Conservation (phyloP, 2,113 vertebrate species). For the Albula goreensis region DNA sequence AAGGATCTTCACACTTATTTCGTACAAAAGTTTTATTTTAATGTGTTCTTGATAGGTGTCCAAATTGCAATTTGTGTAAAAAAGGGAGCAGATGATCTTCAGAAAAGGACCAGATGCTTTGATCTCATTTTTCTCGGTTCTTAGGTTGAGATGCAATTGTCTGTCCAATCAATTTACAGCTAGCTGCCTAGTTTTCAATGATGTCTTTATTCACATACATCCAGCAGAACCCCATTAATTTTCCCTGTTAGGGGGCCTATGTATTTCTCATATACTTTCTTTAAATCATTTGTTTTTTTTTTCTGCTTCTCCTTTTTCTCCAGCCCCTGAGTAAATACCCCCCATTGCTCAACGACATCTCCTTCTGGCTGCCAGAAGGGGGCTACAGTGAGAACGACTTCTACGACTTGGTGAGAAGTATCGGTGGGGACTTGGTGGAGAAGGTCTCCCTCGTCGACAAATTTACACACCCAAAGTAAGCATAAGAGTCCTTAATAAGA, state of each 20-base stretch:
- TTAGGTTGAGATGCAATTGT: not conserved
- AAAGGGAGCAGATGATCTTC: not conserved
- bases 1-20: constrained; percentile 14
- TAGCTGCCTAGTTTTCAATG: not conserved
- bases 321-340: constrained; percentile 90
- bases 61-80: not conserved
- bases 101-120: not conserved
- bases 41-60: not conserved
- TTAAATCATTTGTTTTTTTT: not conserved
- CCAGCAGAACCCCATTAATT: not conserved
- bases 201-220: not conserved
- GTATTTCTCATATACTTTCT: not conserved
- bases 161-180: not conserved
- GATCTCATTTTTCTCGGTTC: not conserved
- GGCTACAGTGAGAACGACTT: constrained; percentile 85
- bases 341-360: constrained; percentile 87
- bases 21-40: constrained; percentile 7
- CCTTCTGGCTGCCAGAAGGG: constrained; percentile 88
- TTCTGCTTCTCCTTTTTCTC: constrained; percentile 27
- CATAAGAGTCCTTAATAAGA: not conserved
- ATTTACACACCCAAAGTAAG: not conserved
- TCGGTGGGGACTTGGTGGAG: constrained; percentile 83
- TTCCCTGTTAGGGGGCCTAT: not conserved
- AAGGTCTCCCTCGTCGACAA: constrained; percentile 63
- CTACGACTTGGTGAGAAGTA: constrained; percentile 85